Conservation (phyloP, 2,888 invertebrate species). For the Hirtodrosophila duncani region DNA sequence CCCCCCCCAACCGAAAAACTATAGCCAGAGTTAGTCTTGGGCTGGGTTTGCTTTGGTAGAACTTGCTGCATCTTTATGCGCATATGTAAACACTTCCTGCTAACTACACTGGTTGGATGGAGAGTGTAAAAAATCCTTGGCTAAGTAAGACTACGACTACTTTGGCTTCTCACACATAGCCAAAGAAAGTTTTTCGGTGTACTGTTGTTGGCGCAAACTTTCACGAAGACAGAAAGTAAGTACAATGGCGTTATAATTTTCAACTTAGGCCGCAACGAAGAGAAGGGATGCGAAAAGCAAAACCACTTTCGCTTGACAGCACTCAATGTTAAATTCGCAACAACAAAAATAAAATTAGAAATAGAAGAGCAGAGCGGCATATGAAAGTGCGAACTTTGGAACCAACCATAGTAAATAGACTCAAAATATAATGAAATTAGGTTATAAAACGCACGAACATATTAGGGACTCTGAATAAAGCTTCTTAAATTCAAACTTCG, state of each 20-base stretch:
- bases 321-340: conserved; percentile 17
- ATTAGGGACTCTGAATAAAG: no score
- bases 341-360: not conserved
- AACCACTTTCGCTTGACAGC: conserved; percentile 46
- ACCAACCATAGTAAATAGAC: no score
- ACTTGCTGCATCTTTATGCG: conserved; percentile 62
- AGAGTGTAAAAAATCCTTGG: conserved; percentile 38
- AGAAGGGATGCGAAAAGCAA: conserved; percentile 25
- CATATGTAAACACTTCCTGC: conserved; percentile 69
- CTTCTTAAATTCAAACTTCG: no score
- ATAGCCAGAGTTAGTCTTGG: conserved; percentile 7
- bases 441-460: no score
- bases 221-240: not conserved
- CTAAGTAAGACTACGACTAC: no score
- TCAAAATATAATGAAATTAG: no score
- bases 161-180: conserved; percentile 25
- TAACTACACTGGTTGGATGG: conserved; percentile 18
- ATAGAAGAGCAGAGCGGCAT: no score
- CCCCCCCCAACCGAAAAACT: not conserved
- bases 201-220: not conserved
- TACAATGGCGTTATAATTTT: conserved; percentile 43
- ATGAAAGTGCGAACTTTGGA: no score
- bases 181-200: not conserved
- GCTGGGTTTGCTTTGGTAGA: not conserved
- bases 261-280: conserved; percentile 38